Evolutionary conservation across 2,113 vertebrate genomes (phyloP).

Genomic region (Grallaria varia): DNA sequence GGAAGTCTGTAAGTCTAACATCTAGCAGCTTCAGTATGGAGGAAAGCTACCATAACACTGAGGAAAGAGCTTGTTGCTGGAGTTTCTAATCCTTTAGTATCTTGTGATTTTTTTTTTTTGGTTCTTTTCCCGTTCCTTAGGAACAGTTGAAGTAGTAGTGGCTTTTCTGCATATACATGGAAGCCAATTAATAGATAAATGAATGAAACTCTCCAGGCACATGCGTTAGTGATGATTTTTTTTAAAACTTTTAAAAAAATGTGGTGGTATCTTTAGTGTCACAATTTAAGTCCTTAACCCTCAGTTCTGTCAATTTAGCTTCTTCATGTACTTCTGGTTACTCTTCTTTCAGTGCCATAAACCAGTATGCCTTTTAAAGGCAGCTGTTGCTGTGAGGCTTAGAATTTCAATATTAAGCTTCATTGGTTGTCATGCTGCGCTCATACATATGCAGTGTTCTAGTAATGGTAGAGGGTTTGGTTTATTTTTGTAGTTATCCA

Average conservation of each 20-base stretch:
- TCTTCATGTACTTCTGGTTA: background rate
- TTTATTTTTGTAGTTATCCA: background rate
- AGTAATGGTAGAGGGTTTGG: background rate
- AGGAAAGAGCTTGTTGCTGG: background rate
- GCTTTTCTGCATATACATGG: background rate
- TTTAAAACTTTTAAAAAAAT: background rate
- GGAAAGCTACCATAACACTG: background rate
- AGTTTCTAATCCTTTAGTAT: background rate
- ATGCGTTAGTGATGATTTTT: background rate
- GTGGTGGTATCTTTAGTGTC: background rate
- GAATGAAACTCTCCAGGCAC: background rate
- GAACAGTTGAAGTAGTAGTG: background rate
- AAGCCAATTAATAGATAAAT: background rate
- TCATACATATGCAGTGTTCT: background rate
- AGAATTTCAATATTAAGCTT: background rate
- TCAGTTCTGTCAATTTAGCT: background rate
- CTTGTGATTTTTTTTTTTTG: background rate
- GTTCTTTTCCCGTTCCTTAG: background rate
- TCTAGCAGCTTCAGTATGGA: background rate
- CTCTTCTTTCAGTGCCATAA: background rate
- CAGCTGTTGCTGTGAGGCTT: background rate
- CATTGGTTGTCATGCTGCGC: background rate
- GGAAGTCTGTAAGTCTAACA: background rate
- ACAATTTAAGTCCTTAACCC: background rate
- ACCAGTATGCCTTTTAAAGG: background rate